Evolutionary conservation across 1,140 invertebrate genomes (phyloP).

Genomic region (Brachionus calyciflorus): DNA sequence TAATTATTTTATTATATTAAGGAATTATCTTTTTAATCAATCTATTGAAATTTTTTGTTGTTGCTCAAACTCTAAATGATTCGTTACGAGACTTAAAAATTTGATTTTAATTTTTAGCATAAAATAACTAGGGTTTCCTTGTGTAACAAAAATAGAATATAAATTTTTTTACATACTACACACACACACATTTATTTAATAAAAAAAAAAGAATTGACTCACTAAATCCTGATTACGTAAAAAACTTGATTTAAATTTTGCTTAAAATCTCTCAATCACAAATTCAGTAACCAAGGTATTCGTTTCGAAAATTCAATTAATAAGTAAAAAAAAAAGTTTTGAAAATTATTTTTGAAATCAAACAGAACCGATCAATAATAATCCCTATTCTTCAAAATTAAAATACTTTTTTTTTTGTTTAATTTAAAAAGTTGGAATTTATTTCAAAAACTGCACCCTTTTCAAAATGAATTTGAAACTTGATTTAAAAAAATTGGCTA

Average conservation of each 20-base stretch:
- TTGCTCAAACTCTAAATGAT: constrained; percentile 22
- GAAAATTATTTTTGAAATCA: constrained; percentile 17
- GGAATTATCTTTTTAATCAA: constrained; percentile 27
- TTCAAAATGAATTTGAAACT: too few relatives aligned
- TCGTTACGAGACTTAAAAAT: constrained; percentile 39
- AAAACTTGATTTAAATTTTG: too few relatives aligned
- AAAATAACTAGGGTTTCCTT: neutral
- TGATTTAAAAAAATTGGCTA: too few relatives aligned
- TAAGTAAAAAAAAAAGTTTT: constrained; percentile 9
- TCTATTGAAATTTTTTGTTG: neutral
- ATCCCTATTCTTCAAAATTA: constrained; percentile 19
- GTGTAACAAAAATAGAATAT: neutral
- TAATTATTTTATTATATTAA: neutral
- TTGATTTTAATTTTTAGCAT: constrained; percentile 37
- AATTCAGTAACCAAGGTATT: constrained; percentile 40
- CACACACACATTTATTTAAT: neutral
- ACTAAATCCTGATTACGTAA: constrained; percentile 39
- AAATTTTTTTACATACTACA: neutral
- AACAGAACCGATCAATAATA: constrained; percentile 39
- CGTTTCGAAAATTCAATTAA: constrained; percentile 13
- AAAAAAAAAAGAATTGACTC: neutral
- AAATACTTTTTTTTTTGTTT: constrained; percentile 1
- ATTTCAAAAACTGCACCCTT: too few relatives aligned
- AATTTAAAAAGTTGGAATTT: too few relatives aligned
- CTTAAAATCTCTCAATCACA: neutral